A percentile compares a stretch with the other conserved stretches of the same genome.
Evolutionary conservation across 37 sponge, comb jelly and placozoan species (phyloP).

Genomic region (Ianthella basta): DNA sequence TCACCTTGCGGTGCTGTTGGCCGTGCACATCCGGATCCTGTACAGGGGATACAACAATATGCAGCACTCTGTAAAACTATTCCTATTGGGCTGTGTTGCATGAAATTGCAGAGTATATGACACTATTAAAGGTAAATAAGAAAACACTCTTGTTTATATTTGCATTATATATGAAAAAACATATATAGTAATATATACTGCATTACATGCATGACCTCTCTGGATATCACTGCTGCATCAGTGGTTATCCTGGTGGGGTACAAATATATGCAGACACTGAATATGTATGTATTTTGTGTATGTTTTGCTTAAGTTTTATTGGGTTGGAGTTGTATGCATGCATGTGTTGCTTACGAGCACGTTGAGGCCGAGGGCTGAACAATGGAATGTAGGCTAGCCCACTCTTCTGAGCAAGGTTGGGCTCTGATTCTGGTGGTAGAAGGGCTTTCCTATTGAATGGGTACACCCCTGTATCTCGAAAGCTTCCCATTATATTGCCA

Average conservation of each 20-base stretch:
- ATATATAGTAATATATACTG: too few species aligned
- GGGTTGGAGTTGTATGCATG: not conserved
- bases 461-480: slow-evolving; percentile 2
- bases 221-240: too few species aligned
- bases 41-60: not conserved
- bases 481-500: not conserved
- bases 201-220: too few species aligned
- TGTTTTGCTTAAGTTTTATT: not conserved
- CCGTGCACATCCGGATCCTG: not conserved
- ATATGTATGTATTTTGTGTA: not conserved
- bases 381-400: slow-evolving; percentile 6
- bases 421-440: not conserved
- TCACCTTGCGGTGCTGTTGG: not conserved
- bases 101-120: not conserved
- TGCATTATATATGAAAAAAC: too few species aligned
- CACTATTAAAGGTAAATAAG: too few species aligned
- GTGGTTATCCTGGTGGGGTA: too few species aligned
- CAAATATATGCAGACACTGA: not conserved
- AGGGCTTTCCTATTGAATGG: not conserved
- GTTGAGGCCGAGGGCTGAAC: not conserved
- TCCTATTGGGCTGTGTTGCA: not conserved
- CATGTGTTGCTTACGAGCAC: not conserved
- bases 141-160: too few species aligned
- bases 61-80: not conserved
- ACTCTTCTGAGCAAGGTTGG: not conserved